These are phyloP conservation scores for Nebria brevicollis DNA, from an alignment of 2,888 invertebrate genomes.

Conservation along the genomic window DNA sequence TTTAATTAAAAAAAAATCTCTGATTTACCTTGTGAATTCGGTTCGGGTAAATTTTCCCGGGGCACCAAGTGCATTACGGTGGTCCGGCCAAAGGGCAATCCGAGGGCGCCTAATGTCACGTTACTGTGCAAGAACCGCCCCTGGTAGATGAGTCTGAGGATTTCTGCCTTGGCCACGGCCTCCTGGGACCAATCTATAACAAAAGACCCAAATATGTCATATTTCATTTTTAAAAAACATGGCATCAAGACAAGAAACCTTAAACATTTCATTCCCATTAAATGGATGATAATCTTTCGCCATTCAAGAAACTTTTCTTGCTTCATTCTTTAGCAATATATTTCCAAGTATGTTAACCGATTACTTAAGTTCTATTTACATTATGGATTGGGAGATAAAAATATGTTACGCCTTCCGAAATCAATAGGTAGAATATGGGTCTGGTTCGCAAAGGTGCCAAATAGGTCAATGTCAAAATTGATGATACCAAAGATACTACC, in stretches of 20 bases:
- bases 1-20: neutral
- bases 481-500: neutral
- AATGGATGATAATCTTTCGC: too few species aligned
- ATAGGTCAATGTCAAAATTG: conserved; percentile 10
- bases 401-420: neutral
- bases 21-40: conserved; percentile 90
- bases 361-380: conserved; percentile 23
- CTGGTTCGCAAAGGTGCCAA: conserved; percentile 2
- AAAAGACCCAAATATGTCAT: conserved; percentile 51
- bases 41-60: conserved; percentile 98
- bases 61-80: conserved; percentile 99
- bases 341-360: conserved; percentile 8
- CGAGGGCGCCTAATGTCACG: conserved; percentile 97
- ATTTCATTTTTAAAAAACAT: too few species aligned
- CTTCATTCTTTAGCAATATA: too few species aligned
- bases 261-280: too few species aligned
- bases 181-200: conserved; percentile 96
- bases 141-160: conserved; percentile 98
- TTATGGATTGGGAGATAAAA: neutral
- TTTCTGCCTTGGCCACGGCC: conserved; percentile 95
- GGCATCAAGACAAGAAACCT: too few species aligned
- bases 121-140: conserved; percentile 99
- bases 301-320: too few species aligned
- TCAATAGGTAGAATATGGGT: neutral
- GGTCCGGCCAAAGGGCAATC: conserved; percentile 96